Evolutionary conservation across 2,888 invertebrate genomes (phyloP).

Genomic region (Drosophila kambysellisi): DNA sequence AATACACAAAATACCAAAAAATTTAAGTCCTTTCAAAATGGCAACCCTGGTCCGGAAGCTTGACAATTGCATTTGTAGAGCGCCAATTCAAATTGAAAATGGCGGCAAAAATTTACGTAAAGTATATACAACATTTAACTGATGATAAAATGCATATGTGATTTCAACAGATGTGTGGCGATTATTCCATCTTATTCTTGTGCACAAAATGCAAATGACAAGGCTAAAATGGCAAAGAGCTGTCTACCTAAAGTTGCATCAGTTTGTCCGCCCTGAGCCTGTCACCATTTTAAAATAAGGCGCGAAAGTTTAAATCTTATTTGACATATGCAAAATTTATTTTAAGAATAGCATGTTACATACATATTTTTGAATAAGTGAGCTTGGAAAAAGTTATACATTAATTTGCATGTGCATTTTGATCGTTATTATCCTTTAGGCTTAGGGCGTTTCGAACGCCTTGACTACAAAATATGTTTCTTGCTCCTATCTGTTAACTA

Average conservation of each 20-base stretch:
- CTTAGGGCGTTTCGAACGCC: slow-evolving; percentile 72
- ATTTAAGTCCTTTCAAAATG: slow-evolving; percentile 26
- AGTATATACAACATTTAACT: too few relatives aligned
- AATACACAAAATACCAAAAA: slow-evolving; percentile 23
- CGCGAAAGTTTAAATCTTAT: slow-evolving; percentile 2
- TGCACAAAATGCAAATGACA: background rate
- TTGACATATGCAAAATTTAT: slow-evolving; percentile 8
- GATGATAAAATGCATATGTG: background rate
- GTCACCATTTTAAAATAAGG: background rate
- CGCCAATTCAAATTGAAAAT: slow-evolving; percentile 8
- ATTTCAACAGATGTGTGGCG: background rate
- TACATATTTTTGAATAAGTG: slow-evolving; percentile 27
- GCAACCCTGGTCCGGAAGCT: slow-evolving; percentile 36
- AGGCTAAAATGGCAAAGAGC: background rate
- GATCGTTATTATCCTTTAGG: slow-evolving; percentile 39
- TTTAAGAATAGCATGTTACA: slow-evolving; percentile 3
- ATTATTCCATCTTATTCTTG: background rate
- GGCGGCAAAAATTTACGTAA: background rate
- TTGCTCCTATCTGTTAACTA: slow-evolving; percentile 20
- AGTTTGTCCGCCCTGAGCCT: background rate
- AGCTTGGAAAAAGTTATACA: slow-evolving; percentile 41
- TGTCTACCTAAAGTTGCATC: background rate
- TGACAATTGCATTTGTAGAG: slow-evolving; percentile 11
- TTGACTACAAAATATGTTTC: slow-evolving; percentile 46
- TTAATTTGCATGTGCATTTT: background rate